Evolutionary conservation across 1,140 invertebrate genomes (phyloP).

Genomic region (Pachypeltis micranthus): DNA sequence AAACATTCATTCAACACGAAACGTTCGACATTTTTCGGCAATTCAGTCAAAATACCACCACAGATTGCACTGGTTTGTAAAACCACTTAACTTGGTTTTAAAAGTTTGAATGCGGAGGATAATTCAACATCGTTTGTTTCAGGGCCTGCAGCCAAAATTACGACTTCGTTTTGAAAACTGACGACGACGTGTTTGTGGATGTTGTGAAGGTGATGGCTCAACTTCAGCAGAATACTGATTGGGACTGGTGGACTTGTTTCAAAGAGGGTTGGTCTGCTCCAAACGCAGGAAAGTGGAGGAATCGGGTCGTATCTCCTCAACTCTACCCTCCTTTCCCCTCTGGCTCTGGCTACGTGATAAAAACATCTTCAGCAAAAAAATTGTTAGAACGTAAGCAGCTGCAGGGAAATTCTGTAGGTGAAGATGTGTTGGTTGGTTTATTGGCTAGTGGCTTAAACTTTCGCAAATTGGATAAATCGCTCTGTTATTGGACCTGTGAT

Average conservation of each 20-base stretch:
- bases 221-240: neutral
- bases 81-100: no score
- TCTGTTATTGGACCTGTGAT: neutral
- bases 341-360: neutral
- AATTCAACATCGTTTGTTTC: no score
- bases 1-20: no score
- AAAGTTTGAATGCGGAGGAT: no score
- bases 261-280: neutral
- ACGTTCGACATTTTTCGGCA: no score
- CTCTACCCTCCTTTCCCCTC: neutral
- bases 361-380: neutral
- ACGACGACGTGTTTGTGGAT: conserved; percentile 5
- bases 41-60: no score
- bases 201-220: neutral
- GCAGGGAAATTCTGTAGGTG: neutral
- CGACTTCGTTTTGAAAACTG: neutral
- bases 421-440: neutral
- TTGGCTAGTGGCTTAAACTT: neutral
- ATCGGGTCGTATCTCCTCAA: neutral
- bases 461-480: neutral
- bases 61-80: no score
- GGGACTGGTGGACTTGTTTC: conserved; percentile 9
- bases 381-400: neutral
- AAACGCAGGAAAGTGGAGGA: neutral
- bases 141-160: neutral